These are phyloP conservation scores for Erythrolamprus reginae DNA, from an alignment of 2,113 vertebrate species.

Conservation along the genomic window DNA sequence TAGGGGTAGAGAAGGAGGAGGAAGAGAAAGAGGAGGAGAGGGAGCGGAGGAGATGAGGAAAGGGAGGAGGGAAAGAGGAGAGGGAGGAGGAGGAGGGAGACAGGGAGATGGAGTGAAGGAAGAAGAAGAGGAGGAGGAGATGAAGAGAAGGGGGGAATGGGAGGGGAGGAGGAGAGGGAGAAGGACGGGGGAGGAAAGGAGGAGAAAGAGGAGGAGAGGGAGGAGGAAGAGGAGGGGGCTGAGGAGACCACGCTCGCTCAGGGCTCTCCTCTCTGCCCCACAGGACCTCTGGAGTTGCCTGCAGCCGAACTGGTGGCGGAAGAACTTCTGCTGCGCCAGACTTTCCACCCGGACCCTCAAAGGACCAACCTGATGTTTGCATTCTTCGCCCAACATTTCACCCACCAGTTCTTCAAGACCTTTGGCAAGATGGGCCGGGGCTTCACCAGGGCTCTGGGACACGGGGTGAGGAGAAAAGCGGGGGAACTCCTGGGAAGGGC, in stretches of 20 bases:
- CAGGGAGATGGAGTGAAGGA: too few relatives aligned
- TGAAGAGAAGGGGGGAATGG: background rate
- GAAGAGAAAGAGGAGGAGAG: too few relatives aligned
- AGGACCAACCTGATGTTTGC: constrained; percentile 91
- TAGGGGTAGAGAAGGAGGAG: too few relatives aligned
- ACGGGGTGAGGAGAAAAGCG: constrained; percentile 74
- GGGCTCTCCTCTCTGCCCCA: background rate
- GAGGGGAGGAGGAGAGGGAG: background rate
- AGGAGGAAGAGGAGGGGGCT: rapidly evolving
- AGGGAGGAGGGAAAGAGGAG: background rate
- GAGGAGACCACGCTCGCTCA: background rate
- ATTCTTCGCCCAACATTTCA: constrained; percentile 97
- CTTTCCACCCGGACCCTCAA: constrained; percentile 83
- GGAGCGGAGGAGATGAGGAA: too few relatives aligned
- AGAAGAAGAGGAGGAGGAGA: too few relatives aligned
- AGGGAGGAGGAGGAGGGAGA: background rate
- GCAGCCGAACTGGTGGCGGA: constrained; percentile 72
- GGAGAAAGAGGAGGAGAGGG: too few relatives aligned
- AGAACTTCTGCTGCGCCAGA: constrained; percentile 76
- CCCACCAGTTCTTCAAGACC: constrained; percentile 95
- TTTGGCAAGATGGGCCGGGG: constrained; percentile 74
- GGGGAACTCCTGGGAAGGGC: too few relatives aligned
- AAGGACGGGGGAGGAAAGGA: too few relatives aligned
- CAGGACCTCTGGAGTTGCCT: constrained; percentile 83
- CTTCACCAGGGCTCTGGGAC: constrained; percentile 88